Evolutionary conservation across 2,888 invertebrate species (phyloP).

Genomic region (Beris morrisii): DNA sequence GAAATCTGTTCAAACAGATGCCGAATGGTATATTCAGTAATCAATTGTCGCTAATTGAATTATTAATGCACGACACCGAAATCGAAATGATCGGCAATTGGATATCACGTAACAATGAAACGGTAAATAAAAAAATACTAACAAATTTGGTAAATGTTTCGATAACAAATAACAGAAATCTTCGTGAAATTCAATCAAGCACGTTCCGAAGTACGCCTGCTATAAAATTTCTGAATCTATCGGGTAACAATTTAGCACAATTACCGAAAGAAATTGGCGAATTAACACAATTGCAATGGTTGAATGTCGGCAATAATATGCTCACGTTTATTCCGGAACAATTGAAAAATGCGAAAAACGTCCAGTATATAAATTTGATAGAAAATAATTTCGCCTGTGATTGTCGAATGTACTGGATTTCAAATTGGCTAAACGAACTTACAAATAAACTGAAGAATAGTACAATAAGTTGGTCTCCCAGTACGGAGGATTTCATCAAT

Average conservation of each 20-base stretch:
- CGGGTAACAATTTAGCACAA: constrained; percentile 66
- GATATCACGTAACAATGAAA: constrained; percentile 62
- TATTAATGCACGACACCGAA: constrained; percentile 68
- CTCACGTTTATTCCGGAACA: constrained; percentile 72
- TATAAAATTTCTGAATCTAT: constrained; percentile 67
- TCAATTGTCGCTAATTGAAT: constrained; percentile 63
- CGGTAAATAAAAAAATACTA: constrained; percentile 51
- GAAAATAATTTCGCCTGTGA: constrained; percentile 85
- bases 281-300: constrained; percentile 59
- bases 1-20: constrained; percentile 60
- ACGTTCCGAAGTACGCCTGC: constrained; percentile 65
- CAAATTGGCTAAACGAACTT: constrained; percentile 61
- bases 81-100: constrained; percentile 63
- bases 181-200: constrained; percentile 65
- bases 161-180: constrained; percentile 64
- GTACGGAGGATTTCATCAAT: constrained; percentile 46
- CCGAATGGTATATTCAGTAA: constrained; percentile 66
- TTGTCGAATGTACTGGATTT: constrained; percentile 81
- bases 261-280: constrained; percentile 56
- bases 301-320: constrained; percentile 72
- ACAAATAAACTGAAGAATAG: neutral
- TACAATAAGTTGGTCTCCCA: neutral
- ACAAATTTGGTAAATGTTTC: constrained; percentile 65
- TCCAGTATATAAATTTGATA: constrained; percentile 68
- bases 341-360: constrained; percentile 64